A percentile compares a stretch with the other conserved stretches of the same genome.
Conservation (phyloP, 2,888 invertebrate genomes). For the Phlogophora meticulosa region DNA sequence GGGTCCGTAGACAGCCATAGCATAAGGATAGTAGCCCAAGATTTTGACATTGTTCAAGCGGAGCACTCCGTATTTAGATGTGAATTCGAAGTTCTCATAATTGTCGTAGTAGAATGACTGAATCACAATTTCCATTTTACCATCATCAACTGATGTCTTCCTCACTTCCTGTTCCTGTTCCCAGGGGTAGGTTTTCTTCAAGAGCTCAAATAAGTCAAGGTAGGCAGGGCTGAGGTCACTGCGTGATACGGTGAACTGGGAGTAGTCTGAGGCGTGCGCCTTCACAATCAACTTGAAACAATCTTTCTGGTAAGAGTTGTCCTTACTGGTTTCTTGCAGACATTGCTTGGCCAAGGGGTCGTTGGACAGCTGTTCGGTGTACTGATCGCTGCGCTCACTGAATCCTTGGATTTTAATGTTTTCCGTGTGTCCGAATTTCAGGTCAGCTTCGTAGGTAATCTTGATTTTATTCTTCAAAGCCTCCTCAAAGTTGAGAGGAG, state of each 20-base stretch:
- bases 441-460: slow-evolving; percentile 83
- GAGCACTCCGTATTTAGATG: slow-evolving; percentile 84
- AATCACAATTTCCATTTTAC: slow-evolving; percentile 86
- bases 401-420: slow-evolving; percentile 84
- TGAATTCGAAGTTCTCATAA: slow-evolving; percentile 84
- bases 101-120: slow-evolving; percentile 84
- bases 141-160: slow-evolving; percentile 72
- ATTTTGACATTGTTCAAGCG: slow-evolving; percentile 73
- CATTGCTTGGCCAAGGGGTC: slow-evolving; percentile 86
- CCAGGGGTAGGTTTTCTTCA: not conserved
- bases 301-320: slow-evolving; percentile 90
- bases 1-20: slow-evolving; percentile 81
- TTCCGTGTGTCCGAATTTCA: slow-evolving; percentile 87
- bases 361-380: slow-evolving; percentile 85
- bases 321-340: slow-evolving; percentile 86
- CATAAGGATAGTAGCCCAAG: slow-evolving; percentile 20
- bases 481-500: slow-evolving; percentile 88
- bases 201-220: not conserved
- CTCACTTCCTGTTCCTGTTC: not conserved
- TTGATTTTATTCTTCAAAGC: slow-evolving; percentile 89
- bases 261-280: slow-evolving; percentile 89
- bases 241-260: slow-evolving; percentile 85
- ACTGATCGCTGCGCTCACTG: slow-evolving; percentile 86
- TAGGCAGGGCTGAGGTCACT: slow-evolving; percentile 74
- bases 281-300: slow-evolving; percentile 90